Base-by-base conservation (phyloP, 1,140 invertebrate species). In the Calephelis nemesis region DNA sequence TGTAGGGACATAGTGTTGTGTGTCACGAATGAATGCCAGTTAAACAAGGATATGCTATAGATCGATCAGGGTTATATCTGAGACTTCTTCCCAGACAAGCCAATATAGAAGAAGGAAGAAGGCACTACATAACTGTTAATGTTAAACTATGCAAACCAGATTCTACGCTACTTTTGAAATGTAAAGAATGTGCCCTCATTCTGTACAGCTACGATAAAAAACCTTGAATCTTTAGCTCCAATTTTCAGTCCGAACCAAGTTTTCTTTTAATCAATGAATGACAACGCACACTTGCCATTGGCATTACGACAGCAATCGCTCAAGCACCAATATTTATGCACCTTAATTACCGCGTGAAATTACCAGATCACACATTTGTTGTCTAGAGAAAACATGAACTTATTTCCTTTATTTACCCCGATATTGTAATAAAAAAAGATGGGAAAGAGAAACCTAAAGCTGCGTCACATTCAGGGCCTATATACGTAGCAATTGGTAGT, bases 401-500 rank as follows among this genome's bases (percentile, higher is more conserved):
- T 67, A 74, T 73, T 63, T 67, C 71, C 15, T 73, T 62, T 74
- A 70, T 74, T 48, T 74, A 74, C 69, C 67, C 73, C 52, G 73
- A 70, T 70, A 71, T 72, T 71, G 62, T 70, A 71, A 45, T 72
- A 9, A 54, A 19, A 6, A 52, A 52, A 15, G 67, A 71, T 54
- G 67, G 69, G 69, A 64, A 71, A 71, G 73, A 69, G 19, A 65
- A 62, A 71, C 69, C 67, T 69, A 63, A 68, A 74, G 69, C 69
- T 63, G 72, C 71, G 63, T 70, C 67, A 62, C 58, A 74, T 12
- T 74, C 73, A 13, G 70, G 68, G 62, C 73, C 70, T 68, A 72
- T 70, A 69, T 73, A 73, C 39, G 64, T 73, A 65, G 72, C 72
- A 70, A 75, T 75, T 73, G 66, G 71, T n/a, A 75, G 74, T 75